These are phyloP conservation scores for Sinopyrophorus schimmeli DNA, from an alignment of 2,888 invertebrate species.

Conservation along the genomic window DNA sequence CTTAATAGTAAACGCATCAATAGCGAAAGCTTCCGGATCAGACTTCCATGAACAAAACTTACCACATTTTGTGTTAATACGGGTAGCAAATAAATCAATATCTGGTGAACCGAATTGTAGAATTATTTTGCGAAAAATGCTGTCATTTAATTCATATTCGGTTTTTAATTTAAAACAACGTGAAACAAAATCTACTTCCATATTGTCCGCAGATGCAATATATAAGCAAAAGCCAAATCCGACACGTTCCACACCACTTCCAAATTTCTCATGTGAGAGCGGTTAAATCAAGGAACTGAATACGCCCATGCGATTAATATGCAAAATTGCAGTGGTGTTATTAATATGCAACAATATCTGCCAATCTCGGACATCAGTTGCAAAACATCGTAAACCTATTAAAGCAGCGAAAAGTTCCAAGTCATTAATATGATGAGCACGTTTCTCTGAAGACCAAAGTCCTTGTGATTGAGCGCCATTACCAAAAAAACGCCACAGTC, in stretches of 20 bases:
- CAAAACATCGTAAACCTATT: constrained; percentile 37
- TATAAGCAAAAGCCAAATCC: constrained; percentile 17
- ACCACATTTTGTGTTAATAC: too few relatives aligned
- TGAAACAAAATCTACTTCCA: constrained; percentile 20
- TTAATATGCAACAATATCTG: constrained; percentile 34
- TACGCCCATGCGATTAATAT: constrained; percentile 35
- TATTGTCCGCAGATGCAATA: constrained; percentile 19
- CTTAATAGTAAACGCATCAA: too few relatives aligned
- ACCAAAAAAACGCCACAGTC: constrained; percentile 39
- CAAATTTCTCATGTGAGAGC: constrained; percentile 37
- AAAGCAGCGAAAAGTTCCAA: constrained; percentile 38
- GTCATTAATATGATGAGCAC: constrained; percentile 37
- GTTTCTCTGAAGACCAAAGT: constrained; percentile 34
- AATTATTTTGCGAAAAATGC: background rate
- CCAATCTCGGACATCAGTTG: constrained; percentile 22
- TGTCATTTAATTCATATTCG: background rate
- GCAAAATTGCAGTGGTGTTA: constrained; percentile 36
- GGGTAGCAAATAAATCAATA: too few relatives aligned
- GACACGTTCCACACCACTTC: constrained; percentile 14
- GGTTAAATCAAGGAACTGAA: constrained; percentile 33
- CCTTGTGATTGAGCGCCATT: constrained; percentile 29
- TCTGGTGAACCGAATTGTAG: too few relatives aligned
- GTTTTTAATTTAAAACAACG: background rate
- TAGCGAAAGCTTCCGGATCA: too few relatives aligned
- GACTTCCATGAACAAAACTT: too few relatives aligned